Percentiles rank a stretch among this genome's conserved stretches.
Evolutionary conservation across 2,888 invertebrate species (phyloP).

Genomic region (Heliconius ismenius): DNA sequence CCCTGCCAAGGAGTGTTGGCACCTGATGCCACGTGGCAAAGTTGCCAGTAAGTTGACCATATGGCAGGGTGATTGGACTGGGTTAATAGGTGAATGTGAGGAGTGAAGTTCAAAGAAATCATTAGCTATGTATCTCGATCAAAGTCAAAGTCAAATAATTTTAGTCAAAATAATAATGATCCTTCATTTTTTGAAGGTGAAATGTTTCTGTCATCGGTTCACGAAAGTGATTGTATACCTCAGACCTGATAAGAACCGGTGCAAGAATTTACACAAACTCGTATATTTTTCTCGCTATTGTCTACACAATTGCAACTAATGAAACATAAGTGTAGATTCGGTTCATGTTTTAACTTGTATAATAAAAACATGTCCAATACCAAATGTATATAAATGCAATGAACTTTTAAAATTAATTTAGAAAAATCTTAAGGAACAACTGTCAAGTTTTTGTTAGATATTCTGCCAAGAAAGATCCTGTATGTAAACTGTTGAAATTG

Average conservation of each 20-base stretch:
- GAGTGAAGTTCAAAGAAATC: conserved; percentile 12
- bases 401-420: not conserved
- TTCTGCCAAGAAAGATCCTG: not conserved
- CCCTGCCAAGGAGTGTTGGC: conserved; percentile 63
- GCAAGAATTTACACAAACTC: too few species aligned
- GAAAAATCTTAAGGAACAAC: not conserved
- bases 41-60: conserved; percentile 43
- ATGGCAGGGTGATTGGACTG: conserved; percentile 37
- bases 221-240: not conserved
- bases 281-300: too few species aligned
- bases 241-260: not conserved
- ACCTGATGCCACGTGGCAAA: conserved; percentile 50
- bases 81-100: conserved; percentile 16
- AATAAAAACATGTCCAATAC: not conserved
- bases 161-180: not conserved
- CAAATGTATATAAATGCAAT: not conserved
- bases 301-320: too few species aligned
- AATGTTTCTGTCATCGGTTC: not conserved
- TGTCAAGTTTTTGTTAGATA: not conserved
- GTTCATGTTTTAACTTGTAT: not conserved
- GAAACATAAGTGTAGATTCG: too few species aligned
- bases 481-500: too few species aligned
- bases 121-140: not conserved
- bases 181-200: not conserved
- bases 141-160: not conserved